Evolutionary conservation across 2,113 vertebrate genomes (phyloP).

Genomic region (Egretta garzetta): DNA sequence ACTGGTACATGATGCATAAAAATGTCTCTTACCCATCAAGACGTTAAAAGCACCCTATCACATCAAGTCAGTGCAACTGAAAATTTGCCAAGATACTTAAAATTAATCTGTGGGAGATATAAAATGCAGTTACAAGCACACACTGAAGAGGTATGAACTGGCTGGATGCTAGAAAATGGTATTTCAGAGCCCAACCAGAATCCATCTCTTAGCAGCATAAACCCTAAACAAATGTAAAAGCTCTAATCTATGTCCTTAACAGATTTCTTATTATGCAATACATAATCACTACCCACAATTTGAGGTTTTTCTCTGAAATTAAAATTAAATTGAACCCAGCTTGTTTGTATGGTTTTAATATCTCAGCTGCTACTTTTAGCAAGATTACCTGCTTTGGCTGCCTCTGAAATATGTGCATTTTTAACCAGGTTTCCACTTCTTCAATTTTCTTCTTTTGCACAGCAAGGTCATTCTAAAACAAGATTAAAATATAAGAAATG

Average conservation of each 20-base stretch:
- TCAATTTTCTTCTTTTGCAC: slow-evolving; percentile 97
- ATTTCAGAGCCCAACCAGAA: neutral
- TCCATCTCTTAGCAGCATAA: neutral
- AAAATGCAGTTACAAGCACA: neutral
- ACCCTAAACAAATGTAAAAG: neutral
- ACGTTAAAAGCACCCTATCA: neutral
- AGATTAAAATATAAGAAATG: neutral
- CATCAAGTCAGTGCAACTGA: neutral
- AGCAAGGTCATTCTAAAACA: slow-evolving; percentile 84
- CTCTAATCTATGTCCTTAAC: neutral
- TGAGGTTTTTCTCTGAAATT: neutral
- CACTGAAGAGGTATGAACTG: neutral
- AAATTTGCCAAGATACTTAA: neutral
- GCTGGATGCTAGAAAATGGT: neutral
- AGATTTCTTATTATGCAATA: neutral
- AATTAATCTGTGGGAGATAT: neutral
- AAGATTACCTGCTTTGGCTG: slow-evolving; percentile 78
- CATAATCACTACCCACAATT: rapidly evolving
- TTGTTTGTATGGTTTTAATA: rapidly evolving
- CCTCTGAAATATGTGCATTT: slow-evolving; percentile 66
- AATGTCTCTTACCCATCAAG: neutral
- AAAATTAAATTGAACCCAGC: neutral
- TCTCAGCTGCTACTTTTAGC: neutral
- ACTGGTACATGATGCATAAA: neutral
- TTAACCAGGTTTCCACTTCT: slow-evolving; percentile 93